These are phyloP conservation scores for Hyperoplus immaculatus DNA, from an alignment of 2,797 vertebrate genomes.

Conservation along the genomic window DNA sequence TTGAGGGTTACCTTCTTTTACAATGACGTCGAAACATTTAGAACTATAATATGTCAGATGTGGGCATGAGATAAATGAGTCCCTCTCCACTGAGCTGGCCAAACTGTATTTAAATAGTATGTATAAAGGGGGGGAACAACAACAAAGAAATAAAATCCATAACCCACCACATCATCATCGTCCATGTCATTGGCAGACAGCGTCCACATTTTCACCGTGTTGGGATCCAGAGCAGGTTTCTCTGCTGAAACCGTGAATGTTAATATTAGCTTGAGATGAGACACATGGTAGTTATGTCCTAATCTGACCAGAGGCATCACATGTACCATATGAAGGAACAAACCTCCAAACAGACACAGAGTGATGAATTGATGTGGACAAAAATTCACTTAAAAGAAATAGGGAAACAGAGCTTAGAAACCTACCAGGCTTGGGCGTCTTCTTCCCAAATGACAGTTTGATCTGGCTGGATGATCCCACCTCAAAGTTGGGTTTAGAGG, in stretches of 20 bases:
- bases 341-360: neutral
- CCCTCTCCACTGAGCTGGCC: neutral
- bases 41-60: neutral
- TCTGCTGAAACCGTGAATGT: constrained; percentile 67
- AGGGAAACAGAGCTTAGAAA: neutral
- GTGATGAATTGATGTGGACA: neutral
- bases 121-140: neutral
- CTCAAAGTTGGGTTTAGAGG: constrained; percentile 93
- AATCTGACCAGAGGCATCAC: neutral
- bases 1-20: too few species aligned
- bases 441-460: constrained; percentile 88
- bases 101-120: neutral
- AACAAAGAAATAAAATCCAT: neutral
- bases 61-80: neutral
- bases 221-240: constrained; percentile 90
- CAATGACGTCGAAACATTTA: too few species aligned
- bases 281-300: neutral
- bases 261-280: constrained; percentile 11
- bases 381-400: neutral
- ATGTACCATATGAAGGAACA: neutral
- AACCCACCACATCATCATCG: constrained; percentile 87
- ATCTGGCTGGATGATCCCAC: constrained; percentile 94
- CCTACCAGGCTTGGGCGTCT: constrained; percentile 81
- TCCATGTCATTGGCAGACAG: constrained; percentile 93
- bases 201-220: constrained; percentile 90